Evolutionary conservation across 2,888 invertebrate genomes (phyloP).

Genomic region (Hyalella azteca): DNA sequence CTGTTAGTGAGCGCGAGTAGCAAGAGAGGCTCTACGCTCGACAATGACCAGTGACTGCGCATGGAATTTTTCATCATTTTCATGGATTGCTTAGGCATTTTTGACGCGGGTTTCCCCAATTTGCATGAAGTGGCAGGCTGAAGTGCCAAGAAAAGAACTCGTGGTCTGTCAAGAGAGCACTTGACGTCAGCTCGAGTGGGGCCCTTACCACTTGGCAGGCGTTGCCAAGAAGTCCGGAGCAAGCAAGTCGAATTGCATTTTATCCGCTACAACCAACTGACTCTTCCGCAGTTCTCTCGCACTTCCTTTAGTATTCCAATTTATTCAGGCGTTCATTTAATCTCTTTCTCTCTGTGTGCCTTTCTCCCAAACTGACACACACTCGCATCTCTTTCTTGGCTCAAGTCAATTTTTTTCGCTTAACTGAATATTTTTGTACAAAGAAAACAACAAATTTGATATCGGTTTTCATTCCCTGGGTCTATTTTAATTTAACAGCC

Average conservation of each 20-base stretch:
- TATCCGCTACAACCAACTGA: background rate
- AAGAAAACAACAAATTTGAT: too few relatives aligned
- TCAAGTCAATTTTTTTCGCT: too few relatives aligned
- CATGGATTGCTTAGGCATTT: constrained; percentile 11
- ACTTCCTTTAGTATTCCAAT: background rate
- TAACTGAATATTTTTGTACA: too few relatives aligned
- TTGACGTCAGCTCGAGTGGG: constrained; percentile 7
- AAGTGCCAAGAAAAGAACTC: constrained; percentile 13
- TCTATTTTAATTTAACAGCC: too few relatives aligned
- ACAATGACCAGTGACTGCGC: background rate
- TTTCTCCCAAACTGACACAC: too few relatives aligned
- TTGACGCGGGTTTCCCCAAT: constrained; percentile 32
- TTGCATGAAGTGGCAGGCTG: constrained; percentile 32
- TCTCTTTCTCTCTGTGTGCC: background rate
- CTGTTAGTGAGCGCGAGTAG: background rate
- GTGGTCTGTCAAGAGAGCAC: background rate
- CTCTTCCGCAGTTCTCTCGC: background rate
- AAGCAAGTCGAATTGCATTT: background rate
- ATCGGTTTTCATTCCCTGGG: too few relatives aligned
- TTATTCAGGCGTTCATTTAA: background rate
- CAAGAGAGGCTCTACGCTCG: background rate
- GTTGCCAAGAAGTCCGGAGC: constrained; percentile 10
- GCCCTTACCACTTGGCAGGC: background rate
- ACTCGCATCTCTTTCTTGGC: too few relatives aligned
- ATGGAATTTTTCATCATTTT: background rate